Base-by-base conservation (phyloP, 2,113 vertebrate genomes). In the Uria lomvia region DNA sequence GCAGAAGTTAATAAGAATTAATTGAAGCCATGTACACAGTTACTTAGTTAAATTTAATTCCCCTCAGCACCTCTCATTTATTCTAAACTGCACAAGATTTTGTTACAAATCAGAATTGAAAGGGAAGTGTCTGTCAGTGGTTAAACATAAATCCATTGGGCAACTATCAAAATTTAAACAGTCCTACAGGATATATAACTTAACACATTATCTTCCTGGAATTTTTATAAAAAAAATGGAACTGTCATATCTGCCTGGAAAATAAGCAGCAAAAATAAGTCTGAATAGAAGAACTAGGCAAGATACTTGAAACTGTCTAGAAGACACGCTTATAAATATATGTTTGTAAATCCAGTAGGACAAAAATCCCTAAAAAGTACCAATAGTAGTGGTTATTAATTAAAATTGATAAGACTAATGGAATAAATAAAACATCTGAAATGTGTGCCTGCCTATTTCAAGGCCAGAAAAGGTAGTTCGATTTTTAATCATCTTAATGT, bases 1-100 rank as follows among this genome's bases (percentile, higher is more conserved):
- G 97, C 77, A 78, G 70, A 91, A 96, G 87, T 94, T 80, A 97
- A 94, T 11, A 84, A 88, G 45, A 92, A 89, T 93, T 96, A 95
- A 93, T 93, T 91, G 65, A 86, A 87, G 29, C 32, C 84, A 86
- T 66, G 36, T 80, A 80, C 43, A 72, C 23, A 86, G 56, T 93
- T 38, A 70, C 34, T 73, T 58, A 52, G n/a, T 29, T 90, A 58
- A 59, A 78, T 50, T 83, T 68, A 85, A 47, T 76, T 92, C 62
- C 59, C 66, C 74, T 70, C 65, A 89, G 16, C 24, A 73, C 38
- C 40, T 5, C 32, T 76, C 20, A 52, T 63, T 58, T 75, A 71
- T 80, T 89, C 42, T 76, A 68, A 85, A 94, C 26, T 45, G 40
- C 70, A 79, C 34, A 88, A 55, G 32, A 47, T 53, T 92, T 73